phyloP scores from a whole-genome alignment of 1,140 invertebrate species.

The Drosophila suzukii region DNA sequence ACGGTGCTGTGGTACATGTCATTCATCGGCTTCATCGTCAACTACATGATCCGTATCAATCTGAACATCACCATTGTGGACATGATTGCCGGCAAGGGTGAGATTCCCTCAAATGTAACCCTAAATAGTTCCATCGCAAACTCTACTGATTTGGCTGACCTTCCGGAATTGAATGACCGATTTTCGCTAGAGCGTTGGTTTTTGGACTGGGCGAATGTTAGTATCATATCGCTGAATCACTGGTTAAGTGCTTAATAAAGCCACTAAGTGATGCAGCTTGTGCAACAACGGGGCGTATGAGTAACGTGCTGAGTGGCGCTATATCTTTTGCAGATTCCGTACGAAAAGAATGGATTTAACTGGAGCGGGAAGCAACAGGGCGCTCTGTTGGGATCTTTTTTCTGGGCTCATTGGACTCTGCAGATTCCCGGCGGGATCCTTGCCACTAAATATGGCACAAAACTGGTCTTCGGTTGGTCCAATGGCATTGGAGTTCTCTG shows the following conservation, averaged over 20 bases:
- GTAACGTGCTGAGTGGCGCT: background rate
- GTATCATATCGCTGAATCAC: slow-evolving; percentile 41
- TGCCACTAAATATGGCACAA: slow-evolving; percentile 89
- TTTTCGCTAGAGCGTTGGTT: slow-evolving; percentile 71
- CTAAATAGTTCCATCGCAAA: slow-evolving; percentile 39
- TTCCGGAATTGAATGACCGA: slow-evolving; percentile 24
- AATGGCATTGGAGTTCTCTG: slow-evolving; percentile 89
- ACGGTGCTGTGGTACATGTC: slow-evolving; percentile 88
- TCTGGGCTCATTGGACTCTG: slow-evolving; percentile 90
- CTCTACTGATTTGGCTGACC: slow-evolving; percentile 18
- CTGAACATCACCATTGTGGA: slow-evolving; percentile 94
- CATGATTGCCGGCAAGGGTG: slow-evolving; percentile 87
- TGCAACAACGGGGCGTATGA: slow-evolving; percentile 20
- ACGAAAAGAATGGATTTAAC: slow-evolving; percentile 85
- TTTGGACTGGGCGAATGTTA: slow-evolving; percentile 70
- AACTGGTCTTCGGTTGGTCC: slow-evolving; percentile 88
- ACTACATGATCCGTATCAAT: slow-evolving; percentile 93
- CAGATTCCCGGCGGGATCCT: slow-evolving; percentile 91
- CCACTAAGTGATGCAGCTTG: slow-evolving; percentile 23
- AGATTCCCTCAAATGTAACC: slow-evolving; percentile 20
- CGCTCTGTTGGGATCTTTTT: slow-evolving; percentile 89
- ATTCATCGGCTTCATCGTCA: slow-evolving; percentile 90
- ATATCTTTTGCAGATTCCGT: slow-evolving; percentile 63
- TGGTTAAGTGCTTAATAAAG: slow-evolving; percentile 44
- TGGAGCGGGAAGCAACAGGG: slow-evolving; percentile 90